These are phyloP conservation scores for Shinisaurus crocodilurus DNA, from an alignment of 2,113 vertebrate species.

Conservation along the genomic window DNA sequence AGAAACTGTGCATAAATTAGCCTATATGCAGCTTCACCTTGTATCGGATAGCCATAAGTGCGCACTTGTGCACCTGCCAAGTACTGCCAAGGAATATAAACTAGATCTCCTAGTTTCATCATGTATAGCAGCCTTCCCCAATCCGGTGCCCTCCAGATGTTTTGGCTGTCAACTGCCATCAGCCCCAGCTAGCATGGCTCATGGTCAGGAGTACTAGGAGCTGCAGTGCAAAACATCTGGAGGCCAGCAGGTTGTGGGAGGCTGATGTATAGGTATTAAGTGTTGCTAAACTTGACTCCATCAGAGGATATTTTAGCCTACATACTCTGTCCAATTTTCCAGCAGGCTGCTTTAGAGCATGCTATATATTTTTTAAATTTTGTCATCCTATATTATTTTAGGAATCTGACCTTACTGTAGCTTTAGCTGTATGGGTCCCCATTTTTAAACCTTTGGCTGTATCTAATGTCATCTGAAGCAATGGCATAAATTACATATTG, in stretches of 20 bases:
- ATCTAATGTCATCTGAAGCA: slow-evolving; percentile 26
- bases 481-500: slow-evolving; percentile 31
- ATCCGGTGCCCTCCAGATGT: too few species aligned
- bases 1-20: too few species aligned
- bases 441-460: neutral
- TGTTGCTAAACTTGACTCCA: slow-evolving; percentile 10
- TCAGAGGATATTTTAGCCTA: neutral
- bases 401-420: slow-evolving; percentile 10
- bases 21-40: too few species aligned
- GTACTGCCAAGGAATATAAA: slow-evolving; percentile 2
- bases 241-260: too few species aligned
- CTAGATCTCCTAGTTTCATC: slow-evolving; percentile 29
- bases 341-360: slow-evolving; percentile 27
- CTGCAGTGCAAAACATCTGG: too few species aligned
- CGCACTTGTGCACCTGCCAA: too few species aligned
- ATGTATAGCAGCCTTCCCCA: neutral
- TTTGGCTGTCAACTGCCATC: too few species aligned
- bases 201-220: too few species aligned
- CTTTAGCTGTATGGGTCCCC: neutral
- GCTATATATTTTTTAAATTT: slow-evolving; percentile 27
- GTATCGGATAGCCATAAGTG: too few species aligned
- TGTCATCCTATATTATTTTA: slow-evolving; percentile 36
- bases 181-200: too few species aligned
- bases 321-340: slow-evolving; percentile 38
- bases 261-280: neutral